phyloP scores from a whole-genome alignment of 2,888 invertebrate genomes.

The Polietes domitor region DNA sequence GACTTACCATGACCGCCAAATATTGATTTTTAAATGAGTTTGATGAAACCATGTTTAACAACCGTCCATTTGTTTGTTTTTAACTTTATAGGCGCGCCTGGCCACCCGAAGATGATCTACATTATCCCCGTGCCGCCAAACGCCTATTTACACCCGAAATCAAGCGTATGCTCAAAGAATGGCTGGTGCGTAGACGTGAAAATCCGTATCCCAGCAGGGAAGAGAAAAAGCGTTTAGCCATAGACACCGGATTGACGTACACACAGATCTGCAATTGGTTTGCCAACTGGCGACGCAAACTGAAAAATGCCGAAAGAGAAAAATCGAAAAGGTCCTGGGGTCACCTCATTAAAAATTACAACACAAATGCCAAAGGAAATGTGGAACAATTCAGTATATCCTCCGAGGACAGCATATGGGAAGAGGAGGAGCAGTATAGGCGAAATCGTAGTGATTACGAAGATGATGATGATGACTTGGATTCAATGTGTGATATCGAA shows the following conservation, averaged over 20 bases:
- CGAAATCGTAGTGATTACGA: constrained; percentile 66
- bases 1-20: no score
- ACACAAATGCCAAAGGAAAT: constrained; percentile 88
- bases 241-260: constrained; percentile 89
- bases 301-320: constrained; percentile 88
- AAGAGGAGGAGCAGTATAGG: constrained; percentile 80
- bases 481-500: constrained; percentile 62
- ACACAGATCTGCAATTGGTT: constrained; percentile 91
- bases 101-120: constrained; percentile 80
- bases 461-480: constrained; percentile 70
- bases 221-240: constrained; percentile 87
- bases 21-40: no score
- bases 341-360: constrained; percentile 86
- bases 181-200: constrained; percentile 88
- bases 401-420: constrained; percentile 90
- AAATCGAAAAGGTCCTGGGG: constrained; percentile 88
- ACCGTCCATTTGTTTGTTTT: not conserved
- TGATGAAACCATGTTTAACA: no score
- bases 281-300: constrained; percentile 90
- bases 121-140: constrained; percentile 85
- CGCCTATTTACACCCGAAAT: constrained; percentile 90
- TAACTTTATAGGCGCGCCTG: constrained; percentile 77
- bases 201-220: constrained; percentile 90
- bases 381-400: constrained; percentile 91
- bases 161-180: constrained; percentile 88